These are phyloP conservation scores for Porites divaricata DNA, from an alignment of 92 coral and sea anemone genomes.

Conservation along the genomic window DNA sequence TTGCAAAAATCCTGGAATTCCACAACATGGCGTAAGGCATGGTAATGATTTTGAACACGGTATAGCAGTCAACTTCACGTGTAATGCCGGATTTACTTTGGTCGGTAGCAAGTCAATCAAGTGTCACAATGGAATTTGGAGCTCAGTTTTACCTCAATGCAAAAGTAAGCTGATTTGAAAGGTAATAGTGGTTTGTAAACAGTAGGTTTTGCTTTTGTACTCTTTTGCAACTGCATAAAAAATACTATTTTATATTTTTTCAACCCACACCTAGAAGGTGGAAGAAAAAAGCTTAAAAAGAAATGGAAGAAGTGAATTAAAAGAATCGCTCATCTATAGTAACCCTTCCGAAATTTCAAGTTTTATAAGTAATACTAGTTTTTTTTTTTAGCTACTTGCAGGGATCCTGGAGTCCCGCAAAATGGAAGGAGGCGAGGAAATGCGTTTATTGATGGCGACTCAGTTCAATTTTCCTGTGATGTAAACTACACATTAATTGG, in stretches of 20 bases:
- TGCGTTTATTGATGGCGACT: slow-evolving; percentile 41
- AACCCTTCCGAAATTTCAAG: too few relatives aligned
- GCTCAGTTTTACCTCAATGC: slow-evolving; percentile 48
- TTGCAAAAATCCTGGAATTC: background rate
- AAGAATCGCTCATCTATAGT: too few relatives aligned
- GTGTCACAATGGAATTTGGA: slow-evolving; percentile 76
- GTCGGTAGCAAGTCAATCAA: slow-evolving; percentile 36
- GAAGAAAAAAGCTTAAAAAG: too few relatives aligned
- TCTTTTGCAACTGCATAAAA: too few relatives aligned
- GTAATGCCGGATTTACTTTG: slow-evolving; percentile 41
- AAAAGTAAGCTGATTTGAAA: slow-evolving; percentile 18
- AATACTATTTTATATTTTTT: too few relatives aligned
- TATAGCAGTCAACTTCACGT: slow-evolving; percentile 13
- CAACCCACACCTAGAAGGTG: too few relatives aligned
- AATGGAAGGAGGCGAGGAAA: slow-evolving; percentile 39
- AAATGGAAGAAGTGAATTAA: too few relatives aligned
- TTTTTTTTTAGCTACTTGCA: slow-evolving; percentile 21
- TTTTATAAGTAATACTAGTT: too few relatives aligned
- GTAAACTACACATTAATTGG: slow-evolving; percentile 46
- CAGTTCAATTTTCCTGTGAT: slow-evolving; percentile 54
- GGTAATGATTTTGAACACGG: background rate
- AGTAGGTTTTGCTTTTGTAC: too few relatives aligned
- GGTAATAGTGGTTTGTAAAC: too few relatives aligned
- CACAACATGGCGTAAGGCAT: background rate
- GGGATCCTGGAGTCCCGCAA: slow-evolving; percentile 33